phyloP scores from a whole-genome alignment of 2,888 invertebrate genomes.

The Eledone cirrhosa region DNA sequence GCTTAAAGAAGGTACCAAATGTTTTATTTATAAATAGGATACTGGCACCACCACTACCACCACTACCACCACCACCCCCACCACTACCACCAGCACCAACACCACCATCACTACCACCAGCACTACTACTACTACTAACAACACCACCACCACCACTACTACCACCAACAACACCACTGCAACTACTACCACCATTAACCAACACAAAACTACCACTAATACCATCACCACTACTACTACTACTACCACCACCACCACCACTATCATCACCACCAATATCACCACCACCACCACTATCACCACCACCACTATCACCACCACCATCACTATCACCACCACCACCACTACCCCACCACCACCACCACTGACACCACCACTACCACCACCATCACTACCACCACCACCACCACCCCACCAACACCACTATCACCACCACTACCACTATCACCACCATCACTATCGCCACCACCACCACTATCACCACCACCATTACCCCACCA shows the following conservation, averaged over 20 bases:
- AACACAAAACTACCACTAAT: neutral
- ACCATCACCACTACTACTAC: neutral
- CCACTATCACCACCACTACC: no score
- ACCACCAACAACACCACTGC: neutral
- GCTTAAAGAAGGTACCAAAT: no score
- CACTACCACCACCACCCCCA: neutral
- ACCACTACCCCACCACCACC: no score
- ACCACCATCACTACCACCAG: neutral
- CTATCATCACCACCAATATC: neutral
- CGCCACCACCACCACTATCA: no score
- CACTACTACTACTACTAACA: neutral
- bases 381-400: no score
- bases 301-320: neutral
- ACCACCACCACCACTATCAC: neutral
- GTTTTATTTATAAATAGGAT: no score
- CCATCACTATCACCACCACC: constrained; percentile 5
- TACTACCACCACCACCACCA: neutral
- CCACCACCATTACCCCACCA: no score
- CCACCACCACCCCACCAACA: neutral
- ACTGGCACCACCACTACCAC: neutral
- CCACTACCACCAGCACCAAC: no score
- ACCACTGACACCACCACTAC: no score
- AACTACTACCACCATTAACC: neutral
- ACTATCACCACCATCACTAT: no score
- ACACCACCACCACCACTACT: neutral